A percentile compares a stretch with the other conserved stretches of the same genome.
Conservation (phyloP, 2,113 vertebrate species). For the Salvator merianae region DNA sequence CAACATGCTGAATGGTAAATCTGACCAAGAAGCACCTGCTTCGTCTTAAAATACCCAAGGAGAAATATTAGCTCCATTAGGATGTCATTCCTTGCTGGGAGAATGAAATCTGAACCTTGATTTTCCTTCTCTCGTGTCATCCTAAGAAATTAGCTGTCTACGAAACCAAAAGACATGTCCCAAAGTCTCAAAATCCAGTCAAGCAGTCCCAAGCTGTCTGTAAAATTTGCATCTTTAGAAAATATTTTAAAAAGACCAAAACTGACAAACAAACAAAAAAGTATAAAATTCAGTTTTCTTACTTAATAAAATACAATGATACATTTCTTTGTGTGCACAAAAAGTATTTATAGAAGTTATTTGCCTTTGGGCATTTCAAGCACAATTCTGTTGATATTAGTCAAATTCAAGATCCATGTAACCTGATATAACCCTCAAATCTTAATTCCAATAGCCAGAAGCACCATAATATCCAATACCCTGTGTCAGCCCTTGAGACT, state of each 20-base stretch:
- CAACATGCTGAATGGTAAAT: background rate
- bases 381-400: constrained; percentile 10
- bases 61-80: constrained; percentile 5
- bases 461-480: constrained; percentile 52
- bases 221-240: background rate
- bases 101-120: background rate
- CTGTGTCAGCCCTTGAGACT: constrained; percentile 45
- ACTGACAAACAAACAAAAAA: background rate
- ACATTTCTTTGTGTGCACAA: constrained; percentile 7
- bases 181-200: background rate
- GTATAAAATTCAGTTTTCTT: constrained; percentile 33
- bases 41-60: constrained; percentile 25
- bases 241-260: background rate
- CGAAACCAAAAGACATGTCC: background rate
- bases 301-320: constrained; percentile 7
- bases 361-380: constrained; percentile 41
- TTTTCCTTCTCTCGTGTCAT: background rate
- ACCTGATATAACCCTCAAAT: constrained; percentile 50
- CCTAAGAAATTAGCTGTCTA: background rate
- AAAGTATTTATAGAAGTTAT: constrained; percentile 47
- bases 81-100: constrained; percentile 9
- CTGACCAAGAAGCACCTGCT: constrained; percentile 1
- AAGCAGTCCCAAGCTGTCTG: background rate
- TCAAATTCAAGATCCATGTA: constrained; percentile 47
- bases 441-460: constrained; percentile 51